Evolutionary conservation across 1,140 invertebrate species (phyloP).

Genomic region (Zophobas morio): DNA sequence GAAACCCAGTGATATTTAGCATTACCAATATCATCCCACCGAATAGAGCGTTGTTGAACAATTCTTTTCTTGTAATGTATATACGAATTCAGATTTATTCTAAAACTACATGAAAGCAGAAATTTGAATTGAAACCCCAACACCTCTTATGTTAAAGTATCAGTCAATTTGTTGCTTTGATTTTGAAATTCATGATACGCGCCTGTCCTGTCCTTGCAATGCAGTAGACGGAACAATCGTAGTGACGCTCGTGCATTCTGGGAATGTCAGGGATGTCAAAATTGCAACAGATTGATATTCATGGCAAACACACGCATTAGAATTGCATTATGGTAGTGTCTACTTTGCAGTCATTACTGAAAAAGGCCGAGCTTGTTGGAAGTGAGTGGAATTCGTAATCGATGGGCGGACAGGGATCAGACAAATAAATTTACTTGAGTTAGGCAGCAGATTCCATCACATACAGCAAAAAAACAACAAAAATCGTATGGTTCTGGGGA

Average conservation of each 20-base stretch:
- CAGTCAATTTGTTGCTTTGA: too few species aligned
- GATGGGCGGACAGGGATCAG: constrained; percentile 3
- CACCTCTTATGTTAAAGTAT: too few species aligned
- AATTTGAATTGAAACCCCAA: too few species aligned
- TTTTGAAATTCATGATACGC: not conserved
- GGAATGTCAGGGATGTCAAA: constrained; percentile 61
- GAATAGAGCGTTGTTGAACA: too few species aligned
- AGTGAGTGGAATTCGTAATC: constrained; percentile 40
- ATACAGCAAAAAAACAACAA: not conserved
- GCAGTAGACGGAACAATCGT: constrained; percentile 55
- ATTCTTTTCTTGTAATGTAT: too few species aligned
- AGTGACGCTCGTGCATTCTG: constrained; percentile 59
- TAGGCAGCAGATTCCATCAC: not conserved
- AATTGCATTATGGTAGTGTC: constrained; percentile 55
- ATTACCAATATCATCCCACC: too few species aligned
- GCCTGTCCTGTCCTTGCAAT: constrained; percentile 5
- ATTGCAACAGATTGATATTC: constrained; percentile 57
- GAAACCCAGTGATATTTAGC: too few species aligned
- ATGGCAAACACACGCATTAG: constrained; percentile 50
- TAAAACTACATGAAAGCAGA: too few species aligned
- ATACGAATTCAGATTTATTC: too few species aligned
- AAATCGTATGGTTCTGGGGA: not conserved
- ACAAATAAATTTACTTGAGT: constrained; percentile 15
- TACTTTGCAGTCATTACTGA: constrained; percentile 50
- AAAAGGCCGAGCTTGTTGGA: constrained; percentile 39